These are phyloP conservation scores for Linnaemya vulpina DNA, from an alignment of 2,888 invertebrate genomes.

Conservation along the genomic window DNA sequence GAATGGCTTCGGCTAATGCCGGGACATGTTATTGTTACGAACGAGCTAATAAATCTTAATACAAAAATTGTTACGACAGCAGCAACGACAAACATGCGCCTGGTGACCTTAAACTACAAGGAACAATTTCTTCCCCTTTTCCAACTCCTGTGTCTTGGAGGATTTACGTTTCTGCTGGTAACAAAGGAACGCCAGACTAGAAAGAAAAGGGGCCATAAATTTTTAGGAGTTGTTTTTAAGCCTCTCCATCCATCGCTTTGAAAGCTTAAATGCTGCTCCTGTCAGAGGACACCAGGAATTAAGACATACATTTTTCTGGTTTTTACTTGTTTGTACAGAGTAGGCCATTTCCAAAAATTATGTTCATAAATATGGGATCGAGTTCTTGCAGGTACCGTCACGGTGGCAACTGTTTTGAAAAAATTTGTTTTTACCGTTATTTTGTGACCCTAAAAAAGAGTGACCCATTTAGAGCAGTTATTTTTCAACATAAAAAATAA, in stretches of 20 bases:
- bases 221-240: neutral
- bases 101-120: slow-evolving; percentile 12
- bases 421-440: no score
- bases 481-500: no score
- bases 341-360: no score
- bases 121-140: neutral
- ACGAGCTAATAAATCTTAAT: slow-evolving; percentile 33
- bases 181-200: neutral
- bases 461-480: no score
- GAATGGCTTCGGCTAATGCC: slow-evolving; percentile 13
- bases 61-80: neutral
- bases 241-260: neutral
- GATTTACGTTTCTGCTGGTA: neutral
- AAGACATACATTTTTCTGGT: neutral
- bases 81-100: neutral
- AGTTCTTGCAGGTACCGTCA: no score
- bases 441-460: no score
- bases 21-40: slow-evolving; percentile 17
- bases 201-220: slow-evolving; percentile 9
- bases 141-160: neutral
- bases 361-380: no score
- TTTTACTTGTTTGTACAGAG: no score
- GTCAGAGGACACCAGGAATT: neutral
- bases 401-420: no score
- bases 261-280: slow-evolving; percentile 16